Percentiles rank a stretch among this genome's conserved stretches.
Evolutionary conservation across 2,113 vertebrate genomes (phyloP).

Genomic region (Hemichromis elongatus): DNA sequence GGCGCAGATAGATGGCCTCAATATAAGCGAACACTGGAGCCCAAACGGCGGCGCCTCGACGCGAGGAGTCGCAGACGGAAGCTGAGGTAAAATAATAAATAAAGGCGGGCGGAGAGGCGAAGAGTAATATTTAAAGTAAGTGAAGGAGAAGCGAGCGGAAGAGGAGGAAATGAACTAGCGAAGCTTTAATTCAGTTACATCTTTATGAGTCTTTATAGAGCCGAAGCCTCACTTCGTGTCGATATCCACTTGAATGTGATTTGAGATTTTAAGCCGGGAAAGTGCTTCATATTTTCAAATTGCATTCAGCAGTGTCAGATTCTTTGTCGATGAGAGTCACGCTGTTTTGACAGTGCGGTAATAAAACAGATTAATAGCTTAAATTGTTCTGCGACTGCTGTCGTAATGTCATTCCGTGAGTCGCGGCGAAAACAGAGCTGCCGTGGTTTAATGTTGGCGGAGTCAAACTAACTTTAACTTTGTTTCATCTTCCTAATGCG

Average conservation of each 20-base stretch:
- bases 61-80: neutral
- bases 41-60: neutral
- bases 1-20: conserved; percentile 32
- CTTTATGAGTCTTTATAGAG: conserved; percentile 34
- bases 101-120: neutral
- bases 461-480: conserved; percentile 51
- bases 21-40: conserved; percentile 12
- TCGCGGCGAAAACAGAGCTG: conserved; percentile 4
- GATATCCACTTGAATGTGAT: conserved; percentile 9
- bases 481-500: conserved; percentile 51
- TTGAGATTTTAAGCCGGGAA: neutral
- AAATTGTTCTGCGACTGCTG: conserved; percentile 38
- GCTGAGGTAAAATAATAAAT: neutral
- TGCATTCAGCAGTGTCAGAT: conserved; percentile 22
- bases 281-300: conserved; percentile 36
- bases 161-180: conserved; percentile 2
- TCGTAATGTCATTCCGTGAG: conserved; percentile 36
- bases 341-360: conserved; percentile 31
- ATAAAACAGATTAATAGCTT: conserved; percentile 53
- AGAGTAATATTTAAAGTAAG: conserved; percentile 8
- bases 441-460: conserved; percentile 6
- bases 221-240: neutral
- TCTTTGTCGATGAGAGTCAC: conserved; percentile 22
- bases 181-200: conserved; percentile 29
- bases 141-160: neutral